Evolutionary conservation across 2,797 vertebrate species (phyloP), one percentile per base, ranked within the genome.

Genomic region (Syngnathus acus): DNA sequence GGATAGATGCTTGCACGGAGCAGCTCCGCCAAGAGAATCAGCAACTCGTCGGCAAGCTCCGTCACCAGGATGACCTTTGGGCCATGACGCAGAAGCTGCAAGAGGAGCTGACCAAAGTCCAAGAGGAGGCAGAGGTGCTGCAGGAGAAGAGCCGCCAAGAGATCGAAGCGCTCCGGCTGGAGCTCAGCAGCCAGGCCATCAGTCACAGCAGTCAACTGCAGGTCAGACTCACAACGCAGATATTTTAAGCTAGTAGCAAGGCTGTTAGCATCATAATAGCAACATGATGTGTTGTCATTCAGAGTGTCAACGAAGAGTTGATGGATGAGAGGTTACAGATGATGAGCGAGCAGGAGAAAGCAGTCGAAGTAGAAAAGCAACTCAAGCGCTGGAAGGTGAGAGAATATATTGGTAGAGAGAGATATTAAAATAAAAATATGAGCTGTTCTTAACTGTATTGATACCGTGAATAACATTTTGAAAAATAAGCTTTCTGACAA

Each of bases 121-220:
- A 91, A 66, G 84, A 88, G 60, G 85, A 86, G 65, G 76, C 85
- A 32, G 87, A 89, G 72, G 84, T 67, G 64, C 70, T 86, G 62
- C 88, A 84, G 76, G 89, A 90, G 54, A 74, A 71, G 0, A 89
- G 83, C 32, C 84, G 86, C 67, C 92, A 92, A 73, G 92, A 96
- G 83, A 82, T 92, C 4, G 87, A 92, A 70, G 77, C 86, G 4
- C 74, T 95, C 48, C 93, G 82, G 69, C 89, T 93, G 82, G 92
- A 95, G 77, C 86, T 95, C 77, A 94, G 89, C 77, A 89, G 91
- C 64, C 90, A 95, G 69, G 85, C 91, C 79, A 72, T 88, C 75
- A 88, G 82, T 77, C 88, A 93, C 57, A 82, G 90, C 76, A 87
- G 78, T 80, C 91, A 91, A 84, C 78, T 94, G 38, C 76, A 89